A percentile compares a stretch with the other conserved stretches of the same genome.
phyloP scores from a whole-genome alignment of 1,140 invertebrate species.

The Hetaerina americana region DNA sequence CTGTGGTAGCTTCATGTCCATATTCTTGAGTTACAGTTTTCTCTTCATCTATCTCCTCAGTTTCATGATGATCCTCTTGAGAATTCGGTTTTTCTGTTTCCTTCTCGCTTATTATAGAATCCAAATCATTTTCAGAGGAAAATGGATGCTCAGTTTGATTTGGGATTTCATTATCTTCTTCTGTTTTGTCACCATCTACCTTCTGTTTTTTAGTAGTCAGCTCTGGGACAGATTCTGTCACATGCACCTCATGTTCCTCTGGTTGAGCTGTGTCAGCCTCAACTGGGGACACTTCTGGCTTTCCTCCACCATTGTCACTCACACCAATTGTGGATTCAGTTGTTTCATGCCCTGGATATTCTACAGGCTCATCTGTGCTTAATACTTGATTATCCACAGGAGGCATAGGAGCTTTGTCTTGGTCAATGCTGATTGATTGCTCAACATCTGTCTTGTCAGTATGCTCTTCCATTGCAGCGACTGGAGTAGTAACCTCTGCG shows the following conservation, averaged over 20 bases:
- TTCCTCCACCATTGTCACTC: constrained; percentile 15
- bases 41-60: constrained; percentile 8
- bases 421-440: not conserved
- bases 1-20: too few species aligned
- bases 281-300: not conserved
- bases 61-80: constrained; percentile 5
- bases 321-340: constrained; percentile 10
- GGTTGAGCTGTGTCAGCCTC: not conserved
- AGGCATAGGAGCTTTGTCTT: not conserved
- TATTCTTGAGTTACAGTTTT: constrained; percentile 14
- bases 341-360: constrained; percentile 10
- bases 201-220: not conserved
- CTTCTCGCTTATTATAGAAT: constrained; percentile 7
- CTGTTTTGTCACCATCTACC: not conserved
- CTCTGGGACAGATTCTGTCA: not conserved
- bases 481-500: constrained; percentile 8
- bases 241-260: not conserved
- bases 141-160: not conserved
- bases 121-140: not conserved
- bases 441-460: not conserved
- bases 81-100: constrained; percentile 2
- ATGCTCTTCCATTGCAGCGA: not conserved
- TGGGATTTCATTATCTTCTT: not conserved
- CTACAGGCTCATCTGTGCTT: constrained; percentile 6
- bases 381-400: not conserved